Conservation (phyloP, 2,113 vertebrate genomes). For the Passer domesticus region DNA sequence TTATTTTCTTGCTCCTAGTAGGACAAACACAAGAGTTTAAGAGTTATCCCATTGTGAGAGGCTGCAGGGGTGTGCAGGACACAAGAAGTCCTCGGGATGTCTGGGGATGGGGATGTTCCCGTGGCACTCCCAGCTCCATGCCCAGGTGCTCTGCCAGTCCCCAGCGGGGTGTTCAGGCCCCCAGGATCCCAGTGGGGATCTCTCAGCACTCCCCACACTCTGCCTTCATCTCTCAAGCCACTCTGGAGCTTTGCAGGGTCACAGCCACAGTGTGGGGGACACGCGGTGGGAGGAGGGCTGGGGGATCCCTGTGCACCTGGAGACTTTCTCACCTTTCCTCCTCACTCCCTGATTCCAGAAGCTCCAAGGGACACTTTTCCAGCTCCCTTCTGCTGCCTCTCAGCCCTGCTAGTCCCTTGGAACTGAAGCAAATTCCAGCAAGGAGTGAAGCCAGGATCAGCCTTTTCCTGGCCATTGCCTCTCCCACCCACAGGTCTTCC, state of each 20-base stretch:
- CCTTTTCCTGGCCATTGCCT: neutral
- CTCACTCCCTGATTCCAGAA: neutral
- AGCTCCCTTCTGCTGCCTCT: neutral
- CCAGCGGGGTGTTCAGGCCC: fast-evolving
- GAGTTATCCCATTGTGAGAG: neutral
- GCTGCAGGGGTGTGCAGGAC: neutral
- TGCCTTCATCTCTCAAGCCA: neutral
- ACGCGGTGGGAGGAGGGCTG: neutral
- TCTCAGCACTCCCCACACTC: neutral
- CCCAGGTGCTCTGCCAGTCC: no score
- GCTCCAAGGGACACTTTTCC: neutral
- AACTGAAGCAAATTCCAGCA: neutral
- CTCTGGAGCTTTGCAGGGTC: neutral
- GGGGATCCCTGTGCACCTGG: neutral
- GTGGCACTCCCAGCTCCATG: neutral
- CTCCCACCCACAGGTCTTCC: neutral
- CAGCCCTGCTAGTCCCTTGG: neutral
- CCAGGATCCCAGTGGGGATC: neutral
- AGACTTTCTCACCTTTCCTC: neutral
- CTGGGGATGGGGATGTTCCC: neutral
- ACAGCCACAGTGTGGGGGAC: neutral
- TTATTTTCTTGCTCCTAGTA: neutral
- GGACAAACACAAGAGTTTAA: fast-evolving
- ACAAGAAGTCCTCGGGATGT: fast-evolving
- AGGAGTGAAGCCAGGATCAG: neutral